These are phyloP conservation scores for Aricia artaxerxes DNA, from an alignment of 2,888 invertebrate genomes.

Conservation along the genomic window DNA sequence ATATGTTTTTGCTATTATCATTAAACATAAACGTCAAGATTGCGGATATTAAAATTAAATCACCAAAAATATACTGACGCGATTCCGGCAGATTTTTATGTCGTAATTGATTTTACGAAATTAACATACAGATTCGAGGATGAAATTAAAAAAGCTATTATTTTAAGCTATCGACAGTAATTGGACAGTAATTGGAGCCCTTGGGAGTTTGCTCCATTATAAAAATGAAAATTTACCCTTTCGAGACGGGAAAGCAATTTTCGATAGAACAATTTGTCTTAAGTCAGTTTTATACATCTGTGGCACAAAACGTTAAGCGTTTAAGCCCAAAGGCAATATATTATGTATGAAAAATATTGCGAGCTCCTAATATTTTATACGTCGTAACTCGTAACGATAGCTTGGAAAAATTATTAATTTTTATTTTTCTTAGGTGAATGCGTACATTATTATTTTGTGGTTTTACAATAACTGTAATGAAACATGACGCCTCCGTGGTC, in stretches of 20 bases:
- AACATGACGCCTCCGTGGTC: no score
- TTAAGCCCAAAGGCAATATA: conserved; percentile 24
- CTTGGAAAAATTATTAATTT: background rate
- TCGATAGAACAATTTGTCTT: conserved; percentile 79
- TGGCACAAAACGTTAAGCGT: conserved; percentile 41
- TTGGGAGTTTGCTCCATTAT: conserved; percentile 40
- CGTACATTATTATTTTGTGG: background rate
- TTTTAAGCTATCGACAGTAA: conserved; percentile 25
- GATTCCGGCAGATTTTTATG: background rate
- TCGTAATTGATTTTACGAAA: conserved; percentile 11
- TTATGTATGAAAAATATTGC: conserved; percentile 21
- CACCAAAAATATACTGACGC: background rate
- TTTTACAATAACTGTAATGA: background rate
- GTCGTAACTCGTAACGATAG: conserved; percentile 1
- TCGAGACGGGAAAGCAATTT: conserved; percentile 64
- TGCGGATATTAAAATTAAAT: background rate
- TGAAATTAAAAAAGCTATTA: conserved; percentile 21
- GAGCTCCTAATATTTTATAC: conserved; percentile 17
- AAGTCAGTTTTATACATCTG: conserved; percentile 72
- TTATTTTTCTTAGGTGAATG: background rate
- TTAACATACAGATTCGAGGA: conserved; percentile 24
- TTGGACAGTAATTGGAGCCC: conserved; percentile 29
- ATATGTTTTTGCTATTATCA: background rate
- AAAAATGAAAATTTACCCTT: conserved; percentile 44
- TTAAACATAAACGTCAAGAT: background rate